A percentile compares a stretch with the other conserved stretches of the same genome.
Evolutionary conservation across 1,140 invertebrate genomes (phyloP).

Genomic region (Drosophila arizonae): DNA sequence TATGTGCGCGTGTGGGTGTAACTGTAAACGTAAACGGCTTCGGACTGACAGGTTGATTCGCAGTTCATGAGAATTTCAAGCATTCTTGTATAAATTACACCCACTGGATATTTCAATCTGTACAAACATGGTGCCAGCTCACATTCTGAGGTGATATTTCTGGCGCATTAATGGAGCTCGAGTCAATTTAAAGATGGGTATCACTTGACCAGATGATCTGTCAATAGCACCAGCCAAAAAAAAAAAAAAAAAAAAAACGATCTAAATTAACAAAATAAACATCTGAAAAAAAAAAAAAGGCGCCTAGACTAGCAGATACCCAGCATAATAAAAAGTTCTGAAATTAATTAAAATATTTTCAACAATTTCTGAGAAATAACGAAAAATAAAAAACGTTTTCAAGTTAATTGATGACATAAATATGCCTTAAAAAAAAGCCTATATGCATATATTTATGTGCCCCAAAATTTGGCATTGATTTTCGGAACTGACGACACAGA

Average conservation of each 20-base stretch:
- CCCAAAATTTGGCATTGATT: slow-evolving; percentile 52
- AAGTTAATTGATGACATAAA: too few species aligned
- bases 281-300: too few species aligned
- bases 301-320: not conserved
- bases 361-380: too few species aligned
- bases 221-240: slow-evolving; percentile 19
- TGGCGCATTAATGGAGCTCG: slow-evolving; percentile 70
- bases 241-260: slow-evolving; percentile 14
- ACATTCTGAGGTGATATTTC: slow-evolving; percentile 66
- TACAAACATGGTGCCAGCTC: slow-evolving; percentile 56
- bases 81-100: slow-evolving; percentile 40
- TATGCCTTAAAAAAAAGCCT: too few species aligned
- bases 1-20: slow-evolving; percentile 60
- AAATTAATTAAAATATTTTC: too few species aligned
- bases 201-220: slow-evolving; percentile 52
- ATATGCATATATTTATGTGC: too few species aligned
- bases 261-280: not conserved
- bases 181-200: slow-evolving; percentile 63
- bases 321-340: not conserved
- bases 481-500: slow-evolving; percentile 44
- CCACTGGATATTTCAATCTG: slow-evolving; percentile 37
- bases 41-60: slow-evolving; percentile 57
- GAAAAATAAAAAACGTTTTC: too few species aligned
- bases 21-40: slow-evolving; percentile 55
- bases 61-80: slow-evolving; percentile 53